phyloP scores from a whole-genome alignment of 2,797 vertebrate genomes.

The Falco concolor region DNA sequence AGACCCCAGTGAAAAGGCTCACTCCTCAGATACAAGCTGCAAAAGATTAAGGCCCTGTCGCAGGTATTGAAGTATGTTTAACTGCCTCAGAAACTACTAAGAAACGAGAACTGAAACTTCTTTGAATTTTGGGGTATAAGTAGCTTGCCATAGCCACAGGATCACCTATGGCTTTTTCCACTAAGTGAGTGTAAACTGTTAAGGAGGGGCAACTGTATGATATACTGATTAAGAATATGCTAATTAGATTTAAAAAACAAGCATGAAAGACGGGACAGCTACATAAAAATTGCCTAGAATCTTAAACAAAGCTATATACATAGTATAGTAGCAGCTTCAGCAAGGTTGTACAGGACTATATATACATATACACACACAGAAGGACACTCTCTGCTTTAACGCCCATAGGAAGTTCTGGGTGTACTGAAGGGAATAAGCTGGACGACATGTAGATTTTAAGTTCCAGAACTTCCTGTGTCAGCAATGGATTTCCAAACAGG shows the following conservation, averaged over 20 bases:
- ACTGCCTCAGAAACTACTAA: not conserved
- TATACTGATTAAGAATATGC: not conserved
- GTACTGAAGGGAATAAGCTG: not conserved
- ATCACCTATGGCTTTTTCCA: not conserved
- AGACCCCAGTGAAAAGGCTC: not conserved
- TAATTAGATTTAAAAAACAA: not conserved
- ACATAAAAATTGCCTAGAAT: not conserved
- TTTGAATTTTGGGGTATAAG: not conserved
- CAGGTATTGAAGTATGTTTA: not conserved
- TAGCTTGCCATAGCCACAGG: not conserved
- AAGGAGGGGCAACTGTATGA: not conserved
- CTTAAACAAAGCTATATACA: not conserved
- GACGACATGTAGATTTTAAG: not conserved
- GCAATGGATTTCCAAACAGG: not conserved
- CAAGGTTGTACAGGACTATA: not conserved
- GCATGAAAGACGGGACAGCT: not conserved
- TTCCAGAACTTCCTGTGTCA: not conserved
- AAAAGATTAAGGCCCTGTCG: not conserved
- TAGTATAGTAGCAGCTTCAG: not conserved
- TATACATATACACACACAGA: not conserved
- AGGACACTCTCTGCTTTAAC: not conserved
- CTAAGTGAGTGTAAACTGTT: not conserved
- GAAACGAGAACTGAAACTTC: not conserved
- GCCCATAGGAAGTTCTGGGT: not conserved
- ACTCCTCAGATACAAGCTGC: not conserved